A percentile compares a stretch with the other conserved stretches of the same genome.
Conservation (phyloP, 2,888 invertebrate species). For the Temnothorax unifasciatus region DNA sequence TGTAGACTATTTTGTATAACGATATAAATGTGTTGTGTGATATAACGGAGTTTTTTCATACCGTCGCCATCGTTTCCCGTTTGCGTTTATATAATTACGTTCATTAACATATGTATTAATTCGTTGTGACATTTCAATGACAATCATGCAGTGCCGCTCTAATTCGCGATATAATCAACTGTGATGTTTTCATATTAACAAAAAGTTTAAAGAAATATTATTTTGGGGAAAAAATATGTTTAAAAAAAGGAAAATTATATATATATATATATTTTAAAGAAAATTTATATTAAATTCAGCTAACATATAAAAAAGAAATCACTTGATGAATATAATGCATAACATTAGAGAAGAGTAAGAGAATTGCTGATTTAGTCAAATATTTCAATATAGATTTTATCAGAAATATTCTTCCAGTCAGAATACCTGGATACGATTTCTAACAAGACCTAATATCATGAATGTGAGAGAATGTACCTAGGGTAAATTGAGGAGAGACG, state of each 20-base stretch:
- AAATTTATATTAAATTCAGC: not conserved
- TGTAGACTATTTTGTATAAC: slow-evolving; percentile 37
- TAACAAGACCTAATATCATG: too few relatives aligned
- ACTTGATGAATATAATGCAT: not conserved
- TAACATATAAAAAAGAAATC: not conserved
- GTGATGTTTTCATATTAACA: not conserved
- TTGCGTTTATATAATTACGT: not conserved
- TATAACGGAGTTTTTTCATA: not conserved
- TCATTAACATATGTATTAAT: not conserved
- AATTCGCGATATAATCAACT: not conserved
- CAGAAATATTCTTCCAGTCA: not conserved
- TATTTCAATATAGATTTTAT: not conserved
- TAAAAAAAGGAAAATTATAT: not conserved
- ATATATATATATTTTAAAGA: not conserved
- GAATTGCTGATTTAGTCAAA: not conserved
- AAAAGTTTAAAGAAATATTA: not conserved
- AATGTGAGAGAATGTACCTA: too few relatives aligned
- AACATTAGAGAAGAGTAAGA: not conserved
- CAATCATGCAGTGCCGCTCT: not conserved
- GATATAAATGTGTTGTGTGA: slow-evolving; percentile 26
- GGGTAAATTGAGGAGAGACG: too few relatives aligned
- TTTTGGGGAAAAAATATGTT: not conserved
- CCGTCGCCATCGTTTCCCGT: not conserved
- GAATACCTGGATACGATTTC: not conserved
- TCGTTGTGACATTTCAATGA: not conserved